Percentiles rank a stretch among this genome's conserved stretches.
Evolutionary conservation across 37 sponge, comb jelly and placozoan genomes (phyloP).

Genomic region (Spongilla lacustris): DNA sequence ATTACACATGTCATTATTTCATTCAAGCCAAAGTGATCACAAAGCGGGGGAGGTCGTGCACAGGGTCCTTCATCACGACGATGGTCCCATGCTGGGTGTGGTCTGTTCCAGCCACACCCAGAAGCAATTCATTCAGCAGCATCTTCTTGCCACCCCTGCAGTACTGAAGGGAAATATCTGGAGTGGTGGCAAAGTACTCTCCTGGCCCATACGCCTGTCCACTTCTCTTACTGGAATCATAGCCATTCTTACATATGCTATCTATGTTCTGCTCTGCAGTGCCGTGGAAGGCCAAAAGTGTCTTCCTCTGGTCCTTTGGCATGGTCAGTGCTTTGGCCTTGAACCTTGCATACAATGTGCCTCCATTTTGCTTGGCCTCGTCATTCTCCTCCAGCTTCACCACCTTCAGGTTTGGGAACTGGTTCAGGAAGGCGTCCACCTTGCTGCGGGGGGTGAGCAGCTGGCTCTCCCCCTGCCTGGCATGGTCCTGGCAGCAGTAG

Average conservation of each 20-base stretch:
- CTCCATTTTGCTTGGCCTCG: slow-evolving; percentile 71
- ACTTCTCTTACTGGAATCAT: slow-evolving; percentile 42
- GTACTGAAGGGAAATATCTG: slow-evolving; percentile 51
- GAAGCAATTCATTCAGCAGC: slow-evolving; percentile 79
- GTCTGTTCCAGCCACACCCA: slow-evolving; percentile 57
- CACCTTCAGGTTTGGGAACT: slow-evolving; percentile 57
- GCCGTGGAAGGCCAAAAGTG: slow-evolving; percentile 83
- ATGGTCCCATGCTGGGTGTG: slow-evolving; percentile 76
- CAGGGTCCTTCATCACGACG: slow-evolving; percentile 85
- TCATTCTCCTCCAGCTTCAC: slow-evolving; percentile 65
- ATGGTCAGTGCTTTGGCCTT: slow-evolving; percentile 37
- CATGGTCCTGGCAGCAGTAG: slow-evolving; percentile 73
- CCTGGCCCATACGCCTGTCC: slow-evolving; percentile 84
- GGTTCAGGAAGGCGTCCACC: slow-evolving; percentile 57
- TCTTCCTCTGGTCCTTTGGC: slow-evolving; percentile 60
- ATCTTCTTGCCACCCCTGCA: slow-evolving; percentile 78
- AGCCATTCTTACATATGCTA: slow-evolving; percentile 81
- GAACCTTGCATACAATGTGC: slow-evolving; percentile 64
- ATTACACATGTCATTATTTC: too few species aligned
- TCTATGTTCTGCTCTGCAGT: slow-evolving; percentile 63
- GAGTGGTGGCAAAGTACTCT: slow-evolving; percentile 81
- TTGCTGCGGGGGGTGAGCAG: slow-evolving; percentile 52
- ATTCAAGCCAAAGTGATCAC: slow-evolving; percentile 58
- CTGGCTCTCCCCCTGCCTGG: slow-evolving; percentile 46
- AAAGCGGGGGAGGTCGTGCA: slow-evolving; percentile 81